Evolutionary conservation across 1,140 invertebrate genomes (phyloP).

Genomic region (Drosophila tristis): DNA sequence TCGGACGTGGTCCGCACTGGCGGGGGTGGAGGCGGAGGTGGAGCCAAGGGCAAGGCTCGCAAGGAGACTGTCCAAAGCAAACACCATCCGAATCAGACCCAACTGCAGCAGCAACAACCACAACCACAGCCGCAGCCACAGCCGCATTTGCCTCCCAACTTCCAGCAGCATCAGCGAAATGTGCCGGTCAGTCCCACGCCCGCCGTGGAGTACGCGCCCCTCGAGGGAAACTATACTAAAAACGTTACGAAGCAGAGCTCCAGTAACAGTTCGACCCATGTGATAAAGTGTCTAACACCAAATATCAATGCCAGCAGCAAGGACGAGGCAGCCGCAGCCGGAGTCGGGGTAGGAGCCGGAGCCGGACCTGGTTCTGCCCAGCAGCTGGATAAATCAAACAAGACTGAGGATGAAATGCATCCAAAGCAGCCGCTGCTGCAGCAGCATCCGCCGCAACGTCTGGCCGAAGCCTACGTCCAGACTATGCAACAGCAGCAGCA

Average conservation of each 20-base stretch:
- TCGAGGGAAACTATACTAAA: constrained; percentile 68
- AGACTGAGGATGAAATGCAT: constrained; percentile 81
- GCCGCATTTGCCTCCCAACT: constrained; percentile 83
- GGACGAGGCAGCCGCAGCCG: constrained; percentile 42
- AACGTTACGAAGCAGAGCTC: constrained; percentile 79
- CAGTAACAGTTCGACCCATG: constrained; percentile 82
- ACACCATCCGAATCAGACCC: constrained; percentile 48
- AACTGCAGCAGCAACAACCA: constrained; percentile 23
- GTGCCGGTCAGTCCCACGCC: constrained; percentile 61
- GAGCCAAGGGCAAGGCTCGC: constrained; percentile 74
- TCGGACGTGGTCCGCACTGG: constrained; percentile 91
- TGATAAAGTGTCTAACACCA: constrained; percentile 84
- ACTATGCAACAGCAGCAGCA: constrained; percentile 58
- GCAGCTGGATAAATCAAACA: constrained; percentile 77
- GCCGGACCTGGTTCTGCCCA: constrained; percentile 31
- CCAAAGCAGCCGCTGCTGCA: constrained; percentile 61
- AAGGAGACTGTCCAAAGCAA: constrained; percentile 84
- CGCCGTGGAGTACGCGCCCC: constrained; percentile 37
- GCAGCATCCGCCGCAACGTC: constrained; percentile 38
- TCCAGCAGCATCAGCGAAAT: constrained; percentile 56
- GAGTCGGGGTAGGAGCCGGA: constrained; percentile 27
- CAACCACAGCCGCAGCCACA: too few species aligned
- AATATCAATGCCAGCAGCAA: constrained; percentile 77
- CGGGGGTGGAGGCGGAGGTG: constrained; percentile 32
- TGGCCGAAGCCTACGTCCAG: constrained; percentile 50